Base-by-base conservation (phyloP, 2,113 vertebrate species). In the Xyrauchen texanus region DNA sequence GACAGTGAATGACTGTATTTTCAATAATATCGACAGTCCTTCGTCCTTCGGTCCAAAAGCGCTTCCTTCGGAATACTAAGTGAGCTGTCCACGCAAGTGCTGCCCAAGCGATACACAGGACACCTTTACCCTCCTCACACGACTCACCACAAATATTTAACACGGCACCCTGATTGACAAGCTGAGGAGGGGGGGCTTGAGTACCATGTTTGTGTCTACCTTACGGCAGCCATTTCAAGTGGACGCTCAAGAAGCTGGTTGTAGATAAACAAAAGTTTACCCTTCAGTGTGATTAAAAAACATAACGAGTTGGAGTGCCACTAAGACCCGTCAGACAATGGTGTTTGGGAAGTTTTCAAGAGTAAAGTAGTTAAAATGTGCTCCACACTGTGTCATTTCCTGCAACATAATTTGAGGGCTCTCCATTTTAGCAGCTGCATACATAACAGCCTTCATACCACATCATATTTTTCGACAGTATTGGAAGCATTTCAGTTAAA, bases 1-100 rank as follows among this genome's bases (percentile, higher is more conserved):
- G 85, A 76, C 42, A 55, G 63, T 89, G 87, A 92, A 91, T 88
- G 89, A 92, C 88, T 89, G 86, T 81, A 88, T 91, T 92, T 81
- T 89, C 91, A 90, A 91, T 91, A 91, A 87, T 88, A 91, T 91
- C 79, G 91, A 92, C 90, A 88, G 85, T 86, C 52, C 49, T 61
- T 21, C 11, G 70, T 87, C 85, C 21, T 86, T 85, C 21, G 80
- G 88, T 86, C 91, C 86, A 53, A 73, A 77, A 16, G 53, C 77
- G 9, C 63, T 65, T 83, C 69, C 84, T 87, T 79, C 83, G 76
- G 88, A 89, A 90, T 90, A 87, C 87, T 78, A 85, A 91, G 80
- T 78, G 66, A 85, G 49, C 67, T 47, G 77, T 68, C 80, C 49
- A 52, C 21, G 21, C 11, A 21, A 69, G 49, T 68, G 55, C 42